Evolutionary conservation across 2,888 invertebrate genomes (phyloP), one percentile per base, ranked within the genome.

Genomic region (Brachypalpus laphriformis): DNA sequence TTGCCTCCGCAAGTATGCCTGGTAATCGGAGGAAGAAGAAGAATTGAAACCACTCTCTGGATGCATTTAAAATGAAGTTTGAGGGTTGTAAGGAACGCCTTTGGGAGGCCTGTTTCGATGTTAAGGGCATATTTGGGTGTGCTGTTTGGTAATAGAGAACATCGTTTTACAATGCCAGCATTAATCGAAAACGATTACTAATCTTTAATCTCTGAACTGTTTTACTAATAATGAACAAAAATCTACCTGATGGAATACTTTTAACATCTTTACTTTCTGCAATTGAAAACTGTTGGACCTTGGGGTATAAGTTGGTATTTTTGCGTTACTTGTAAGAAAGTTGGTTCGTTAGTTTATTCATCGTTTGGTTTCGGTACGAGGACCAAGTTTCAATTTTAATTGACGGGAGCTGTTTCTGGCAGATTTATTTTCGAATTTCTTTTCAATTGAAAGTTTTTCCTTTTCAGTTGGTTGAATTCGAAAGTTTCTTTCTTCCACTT

Each of bases 331-430:
- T 82, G 77, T 65, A 51, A 34, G 18, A 77, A 82, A 82, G 65
- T 71, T 59, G 8, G 7, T 49, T 70, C 45, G 37, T 82, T 45
- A 59, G 63, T 71, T 70, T 71, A 65, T 65, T 71, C 34, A 45
- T 59, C 54, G 59, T 77, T 65, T 31, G 45, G 7, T 40, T 47
- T 54, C 28, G 40, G 45, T 65, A 42, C 14, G 14, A 66, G 51
- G 65, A 71, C 82, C n/a, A 82, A 82, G 71, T 82, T 82, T 82
- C 57, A 65, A 71, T 82, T 77, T 77, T 82, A 82, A 82, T 82
- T 82, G 82, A 82, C 82, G 77, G 65, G 71, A 71, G 57, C 71
- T 82, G 82, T 82, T 82, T 71, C 57, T 76, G 63, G 57, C 77
- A 66, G 77, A 71, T 82, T 77, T 71, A 59, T 71, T 71, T 71